Evolutionary conservation across 2,888 invertebrate species (phyloP).

Genomic region (Latheticus oryzae): DNA sequence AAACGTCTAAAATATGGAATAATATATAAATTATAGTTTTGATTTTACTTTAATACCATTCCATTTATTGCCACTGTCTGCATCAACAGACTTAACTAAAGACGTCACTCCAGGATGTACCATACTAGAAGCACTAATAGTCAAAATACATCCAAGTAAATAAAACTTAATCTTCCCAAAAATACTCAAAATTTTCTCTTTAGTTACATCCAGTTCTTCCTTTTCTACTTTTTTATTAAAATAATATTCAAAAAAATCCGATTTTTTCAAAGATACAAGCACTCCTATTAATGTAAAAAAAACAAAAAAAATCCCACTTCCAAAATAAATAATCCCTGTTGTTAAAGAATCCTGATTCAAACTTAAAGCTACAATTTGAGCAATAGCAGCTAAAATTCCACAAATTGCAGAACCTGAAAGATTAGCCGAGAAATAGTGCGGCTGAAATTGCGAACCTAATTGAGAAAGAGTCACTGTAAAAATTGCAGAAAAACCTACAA

Average conservation of each 20-base stretch:
- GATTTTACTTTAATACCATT: slow-evolving; percentile 14
- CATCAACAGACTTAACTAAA: slow-evolving; percentile 24
- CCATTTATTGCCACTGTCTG: slow-evolving; percentile 29
- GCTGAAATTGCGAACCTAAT: slow-evolving; percentile 15
- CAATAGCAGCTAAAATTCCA: slow-evolving; percentile 22
- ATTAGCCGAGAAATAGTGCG: slow-evolving; percentile 14
- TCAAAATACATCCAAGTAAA: background rate
- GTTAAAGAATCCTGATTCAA: background rate
- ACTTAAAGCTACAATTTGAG: slow-evolving; percentile 29
- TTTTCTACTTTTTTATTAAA: background rate
- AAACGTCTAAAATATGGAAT: slow-evolving; percentile 11
- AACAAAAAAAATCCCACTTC: slow-evolving; percentile 14
- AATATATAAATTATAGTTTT: no score
- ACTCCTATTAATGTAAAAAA: slow-evolving; percentile 7
- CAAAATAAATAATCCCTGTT: slow-evolving; percentile 28
- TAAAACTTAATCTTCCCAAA: slow-evolving; percentile 4
- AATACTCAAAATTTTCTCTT: background rate
- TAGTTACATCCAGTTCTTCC: slow-evolving; percentile 1
- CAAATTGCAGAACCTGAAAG: slow-evolving; percentile 30
- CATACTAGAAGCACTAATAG: background rate
- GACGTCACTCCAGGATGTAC: slow-evolving; percentile 8
- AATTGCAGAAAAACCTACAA: background rate
- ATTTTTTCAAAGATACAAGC: background rate
- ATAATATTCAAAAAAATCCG: slow-evolving; percentile 13
- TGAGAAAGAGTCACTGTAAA: background rate